Conservation (phyloP, 2,888 invertebrate species). For the Melieria crassipennis region DNA sequence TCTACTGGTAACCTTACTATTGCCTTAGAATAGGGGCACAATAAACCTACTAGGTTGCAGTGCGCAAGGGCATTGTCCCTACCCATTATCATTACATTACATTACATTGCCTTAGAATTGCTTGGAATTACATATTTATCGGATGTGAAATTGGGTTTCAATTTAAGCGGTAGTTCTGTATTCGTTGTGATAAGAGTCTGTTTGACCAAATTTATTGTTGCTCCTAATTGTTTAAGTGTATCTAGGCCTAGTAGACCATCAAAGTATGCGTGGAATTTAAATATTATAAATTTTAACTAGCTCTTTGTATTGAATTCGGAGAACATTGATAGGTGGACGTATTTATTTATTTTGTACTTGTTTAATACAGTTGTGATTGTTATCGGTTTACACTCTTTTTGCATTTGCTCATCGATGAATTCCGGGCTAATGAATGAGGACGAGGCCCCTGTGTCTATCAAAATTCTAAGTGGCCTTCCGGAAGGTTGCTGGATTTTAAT, state of each 20-base stretch:
- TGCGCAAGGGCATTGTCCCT: too few relatives aligned
- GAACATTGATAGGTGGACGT: background rate
- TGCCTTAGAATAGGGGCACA: background rate
- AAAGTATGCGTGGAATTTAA: background rate
- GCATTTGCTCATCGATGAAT: background rate
- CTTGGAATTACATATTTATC: background rate
- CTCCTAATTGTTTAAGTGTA: background rate
- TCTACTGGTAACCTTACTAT: background rate
- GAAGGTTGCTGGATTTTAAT: conserved; percentile 27
- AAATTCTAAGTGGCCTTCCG: conserved; percentile 7
- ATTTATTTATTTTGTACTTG: background rate
- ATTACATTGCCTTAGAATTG: background rate
- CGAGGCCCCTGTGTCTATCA: conserved; percentile 2
- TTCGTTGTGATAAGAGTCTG: background rate
- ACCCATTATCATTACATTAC: too few relatives aligned
- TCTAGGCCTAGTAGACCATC: background rate
- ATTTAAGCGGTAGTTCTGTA: background rate
- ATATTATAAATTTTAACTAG: background rate
- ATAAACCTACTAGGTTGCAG: too few relatives aligned
- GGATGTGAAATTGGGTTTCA: background rate
- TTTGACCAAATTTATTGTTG: background rate
- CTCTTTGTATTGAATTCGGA: background rate
- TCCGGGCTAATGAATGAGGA: conserved; percentile 8
- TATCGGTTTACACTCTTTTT: background rate
- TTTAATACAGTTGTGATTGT: background rate